These are phyloP conservation scores for Sphaerodactylus townsendi DNA, from an alignment of 2,113 vertebrate species.

Conservation along the genomic window DNA sequence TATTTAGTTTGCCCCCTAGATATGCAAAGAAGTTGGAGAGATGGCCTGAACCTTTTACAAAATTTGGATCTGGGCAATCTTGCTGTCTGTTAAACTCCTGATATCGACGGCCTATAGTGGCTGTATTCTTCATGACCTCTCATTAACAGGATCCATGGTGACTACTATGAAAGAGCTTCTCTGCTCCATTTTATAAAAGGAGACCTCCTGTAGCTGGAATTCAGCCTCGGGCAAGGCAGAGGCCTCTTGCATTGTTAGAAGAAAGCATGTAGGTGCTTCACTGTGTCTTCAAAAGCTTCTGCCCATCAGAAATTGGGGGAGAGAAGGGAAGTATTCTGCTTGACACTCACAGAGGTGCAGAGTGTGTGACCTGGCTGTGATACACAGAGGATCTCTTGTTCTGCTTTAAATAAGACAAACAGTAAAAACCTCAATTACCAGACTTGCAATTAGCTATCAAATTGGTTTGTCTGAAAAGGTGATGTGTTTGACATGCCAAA, in stretches of 20 bases:
- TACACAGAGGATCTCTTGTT: constrained; percentile 22
- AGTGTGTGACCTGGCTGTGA: background rate
- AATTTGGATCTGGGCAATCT: background rate
- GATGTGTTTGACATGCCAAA: constrained; percentile 19
- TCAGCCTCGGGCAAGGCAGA: constrained; percentile 5
- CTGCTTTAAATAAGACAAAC: background rate
- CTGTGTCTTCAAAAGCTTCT: background rate
- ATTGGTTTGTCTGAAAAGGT: constrained; percentile 15
- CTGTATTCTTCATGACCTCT: constrained; percentile 60
- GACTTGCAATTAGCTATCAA: background rate
- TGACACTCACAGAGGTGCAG: background rate
- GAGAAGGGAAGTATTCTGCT: constrained; percentile 21
- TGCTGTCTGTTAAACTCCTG: background rate
- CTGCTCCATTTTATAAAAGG: constrained; percentile 57
- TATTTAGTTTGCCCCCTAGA: too few species aligned
- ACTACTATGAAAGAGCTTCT: constrained; percentile 53
- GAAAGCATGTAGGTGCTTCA: background rate
- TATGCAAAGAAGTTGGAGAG: background rate
- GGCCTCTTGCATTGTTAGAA: constrained; percentile 44
- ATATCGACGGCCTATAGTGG: background rate
- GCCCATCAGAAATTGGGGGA: background rate
- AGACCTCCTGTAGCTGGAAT: constrained; percentile 39
- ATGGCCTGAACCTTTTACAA: background rate
- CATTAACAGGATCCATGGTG: constrained; percentile 55
- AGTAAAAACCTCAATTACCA: constrained; percentile 11